Evolutionary conservation across 1,140 invertebrate genomes (phyloP), one percentile per base, ranked within the genome.

Genomic region (Drosophila kohkoa): DNA sequence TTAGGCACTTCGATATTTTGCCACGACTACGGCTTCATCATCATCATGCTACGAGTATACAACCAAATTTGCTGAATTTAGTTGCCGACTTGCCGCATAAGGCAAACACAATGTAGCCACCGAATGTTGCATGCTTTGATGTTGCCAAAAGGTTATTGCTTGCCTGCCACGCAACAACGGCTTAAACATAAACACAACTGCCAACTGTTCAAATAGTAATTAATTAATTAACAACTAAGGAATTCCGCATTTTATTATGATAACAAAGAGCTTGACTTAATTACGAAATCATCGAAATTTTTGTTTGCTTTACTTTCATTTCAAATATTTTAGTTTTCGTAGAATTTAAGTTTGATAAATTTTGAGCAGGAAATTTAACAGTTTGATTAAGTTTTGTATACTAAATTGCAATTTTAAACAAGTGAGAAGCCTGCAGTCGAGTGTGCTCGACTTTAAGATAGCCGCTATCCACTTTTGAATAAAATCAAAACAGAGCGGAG

Each of bases 1-100:
- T 52, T 16, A 45, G 49, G 51, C 63, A 46, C 38, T 59, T 59
- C 1, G 8, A 15, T 59, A 6, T 8, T 32, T 8, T 8, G 54
- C 54, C 54, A 57, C n/a, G n/a, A 35, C 49, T 51, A 49, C 7
- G 6, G 20, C 43, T n/a, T 45, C 43, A 1, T 45, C 43, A 1
- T 45, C 43, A 25, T 25, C 20, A 25, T 25, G 20, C 20, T 25
- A 0, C 0, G 0, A 0, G 20, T 15, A 45, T 45, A n/a, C 43
- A 45, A 38, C 6, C 6, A 38, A 38, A 6, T 13, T 46, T 46
- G 43, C 3, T 6, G 20, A 25, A 25, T 5, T 8, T 48, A 16
- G 5, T 20, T 48, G 46, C 46, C 15, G 15, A 48, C 13, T 10
- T 49, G 20, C 8, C 48, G 10, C 8, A 49, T 16, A 49, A 49